Percentiles rank a stretch among this genome's conserved stretches.
Evolutionary conservation across 2,113 vertebrate genomes (phyloP).

Genomic region (Pterocles gutturalis): DNA sequence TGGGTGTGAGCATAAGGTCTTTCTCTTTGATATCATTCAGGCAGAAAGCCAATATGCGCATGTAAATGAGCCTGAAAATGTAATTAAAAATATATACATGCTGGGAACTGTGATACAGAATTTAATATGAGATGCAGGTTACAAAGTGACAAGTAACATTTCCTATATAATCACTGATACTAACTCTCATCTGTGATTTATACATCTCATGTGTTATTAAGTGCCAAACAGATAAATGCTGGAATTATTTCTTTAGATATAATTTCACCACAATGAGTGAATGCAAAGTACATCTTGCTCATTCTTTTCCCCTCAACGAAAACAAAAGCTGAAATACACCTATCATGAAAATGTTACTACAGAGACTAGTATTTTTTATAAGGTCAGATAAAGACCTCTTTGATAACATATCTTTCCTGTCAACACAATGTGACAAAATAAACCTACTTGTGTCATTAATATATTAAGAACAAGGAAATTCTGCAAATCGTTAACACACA

Average conservation of each 20-base stretch:
- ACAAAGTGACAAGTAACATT: conserved; percentile 23
- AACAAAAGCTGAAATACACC: background rate
- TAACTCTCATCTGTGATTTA: conserved; percentile 8
- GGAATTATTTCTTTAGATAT: background rate
- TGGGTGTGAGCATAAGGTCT: conserved; percentile 36
- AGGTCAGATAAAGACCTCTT: background rate
- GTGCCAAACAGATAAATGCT: background rate
- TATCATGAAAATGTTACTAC: background rate
- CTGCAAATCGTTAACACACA: background rate
- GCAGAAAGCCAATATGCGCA: conserved; percentile 68
- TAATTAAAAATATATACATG: conserved; percentile 71
- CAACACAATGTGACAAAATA: background rate
- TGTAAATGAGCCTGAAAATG: conserved; percentile 70
- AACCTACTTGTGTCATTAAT: background rate
- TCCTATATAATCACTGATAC: conserved; percentile 2
- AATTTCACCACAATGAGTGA: background rate
- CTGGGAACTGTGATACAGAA: background rate
- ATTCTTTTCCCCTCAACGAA: background rate
- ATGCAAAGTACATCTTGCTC: background rate
- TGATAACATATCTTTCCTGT: background rate
- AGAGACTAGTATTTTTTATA: background rate
- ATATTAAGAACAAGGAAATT: background rate
- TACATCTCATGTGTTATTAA: background rate
- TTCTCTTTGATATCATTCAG: conserved; percentile 57
- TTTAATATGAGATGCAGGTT: conserved; percentile 18